A percentile compares a stretch with the other conserved stretches of the same genome.
phyloP scores from a whole-genome alignment of 2,797 vertebrate genomes.

The Chaetodon trifasciatus region DNA sequence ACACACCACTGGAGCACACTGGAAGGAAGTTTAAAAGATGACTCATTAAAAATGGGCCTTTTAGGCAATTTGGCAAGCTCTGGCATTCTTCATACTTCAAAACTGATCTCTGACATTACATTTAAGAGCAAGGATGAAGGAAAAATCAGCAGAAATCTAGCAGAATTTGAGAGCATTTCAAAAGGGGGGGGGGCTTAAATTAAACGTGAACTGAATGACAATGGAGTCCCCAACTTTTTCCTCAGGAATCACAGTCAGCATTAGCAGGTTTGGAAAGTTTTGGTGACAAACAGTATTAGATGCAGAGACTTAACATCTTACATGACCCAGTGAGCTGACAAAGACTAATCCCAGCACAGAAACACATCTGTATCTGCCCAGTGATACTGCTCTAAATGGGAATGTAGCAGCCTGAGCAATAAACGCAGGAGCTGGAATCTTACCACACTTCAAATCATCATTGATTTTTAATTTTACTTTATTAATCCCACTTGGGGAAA shows the following conservation, averaged over 20 bases:
- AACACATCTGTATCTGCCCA: slow-evolving; percentile 42
- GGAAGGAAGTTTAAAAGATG: slow-evolving; percentile 10
- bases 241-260: not conserved
- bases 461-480: no score
- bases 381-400: slow-evolving; percentile 48
- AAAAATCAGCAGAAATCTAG: not conserved
- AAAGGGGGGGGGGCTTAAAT: not conserved
- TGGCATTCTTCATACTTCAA: not conserved
- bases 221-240: not conserved
- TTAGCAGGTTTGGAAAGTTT: slow-evolving; percentile 15
- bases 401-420: slow-evolving; percentile 23
- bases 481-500: no score
- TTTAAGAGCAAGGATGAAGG: not conserved
- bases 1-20: slow-evolving; percentile 9
- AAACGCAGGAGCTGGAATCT: slow-evolving; percentile 39
- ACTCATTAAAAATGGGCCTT: not conserved
- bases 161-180: not conserved
- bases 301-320: slow-evolving; percentile 8
- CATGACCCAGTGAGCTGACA: slow-evolving; percentile 6
- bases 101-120: not conserved
- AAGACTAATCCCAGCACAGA: slow-evolving; percentile 20
- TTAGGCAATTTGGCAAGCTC: not conserved
- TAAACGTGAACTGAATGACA: not conserved
- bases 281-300: not conserved
- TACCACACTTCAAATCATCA: slow-evolving; percentile 28